These are phyloP conservation scores for Trichoplusia ni DNA, from an alignment of 1,140 invertebrate species.

Conservation along the genomic window DNA sequence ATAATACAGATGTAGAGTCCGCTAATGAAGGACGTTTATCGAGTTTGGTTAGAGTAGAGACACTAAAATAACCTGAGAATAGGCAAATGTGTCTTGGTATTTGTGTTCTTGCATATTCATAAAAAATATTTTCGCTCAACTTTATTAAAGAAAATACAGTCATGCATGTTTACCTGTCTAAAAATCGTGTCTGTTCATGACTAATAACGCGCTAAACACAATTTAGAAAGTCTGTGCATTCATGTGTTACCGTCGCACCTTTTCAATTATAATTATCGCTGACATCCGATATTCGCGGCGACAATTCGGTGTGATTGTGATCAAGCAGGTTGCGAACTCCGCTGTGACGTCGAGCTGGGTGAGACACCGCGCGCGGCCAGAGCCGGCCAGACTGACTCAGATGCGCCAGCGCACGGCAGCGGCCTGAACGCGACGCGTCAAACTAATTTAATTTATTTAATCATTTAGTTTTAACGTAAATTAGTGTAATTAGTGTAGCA, in stretches of 20 bases:
- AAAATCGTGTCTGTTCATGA: too few species aligned
- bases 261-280: neutral
- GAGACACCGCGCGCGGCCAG: slow-evolving; percentile 36
- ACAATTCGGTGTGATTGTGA: slow-evolving; percentile 43
- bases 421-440: slow-evolving; percentile 43
- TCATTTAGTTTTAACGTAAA: slow-evolving; percentile 39
- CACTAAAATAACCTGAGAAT: too few species aligned
- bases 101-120: too few species aligned
- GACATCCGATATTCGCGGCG: neutral
- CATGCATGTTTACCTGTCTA: too few species aligned
- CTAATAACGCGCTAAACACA: neutral
- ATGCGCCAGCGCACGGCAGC: slow-evolving; percentile 50
- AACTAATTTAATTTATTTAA: too few species aligned
- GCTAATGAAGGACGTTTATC: too few species aligned
- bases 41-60: too few species aligned
- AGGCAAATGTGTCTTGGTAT: too few species aligned
- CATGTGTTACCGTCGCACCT: too few species aligned
- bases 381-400: slow-evolving; percentile 39
- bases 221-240: neutral
- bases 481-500: slow-evolving; percentile 27
- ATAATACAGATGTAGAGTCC: too few species aligned
- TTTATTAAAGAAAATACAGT: too few species aligned
- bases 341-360: slow-evolving; percentile 36
- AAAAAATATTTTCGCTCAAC: too few species aligned
- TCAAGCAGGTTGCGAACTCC: slow-evolving; percentile 50